Evolutionary conservation across 2,888 invertebrate species (phyloP).

Genomic region (Brassicogethes aeneus): DNA sequence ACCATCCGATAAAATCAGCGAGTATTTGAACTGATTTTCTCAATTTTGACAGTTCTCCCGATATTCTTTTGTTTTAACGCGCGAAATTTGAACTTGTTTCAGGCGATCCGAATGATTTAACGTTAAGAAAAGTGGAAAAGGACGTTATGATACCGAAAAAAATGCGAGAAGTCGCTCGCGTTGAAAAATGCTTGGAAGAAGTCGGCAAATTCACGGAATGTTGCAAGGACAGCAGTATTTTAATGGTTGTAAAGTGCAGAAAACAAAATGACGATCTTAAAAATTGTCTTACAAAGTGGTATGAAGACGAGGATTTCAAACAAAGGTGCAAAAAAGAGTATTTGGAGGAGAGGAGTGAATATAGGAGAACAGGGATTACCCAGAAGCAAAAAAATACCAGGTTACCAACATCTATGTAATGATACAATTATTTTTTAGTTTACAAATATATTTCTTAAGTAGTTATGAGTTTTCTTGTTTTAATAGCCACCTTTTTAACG

Average conservation of each 20-base stretch:
- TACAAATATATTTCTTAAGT: slow-evolving; percentile 2
- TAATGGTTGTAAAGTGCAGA: slow-evolving; percentile 69
- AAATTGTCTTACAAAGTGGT: slow-evolving; percentile 69
- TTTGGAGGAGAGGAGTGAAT: slow-evolving; percentile 71
- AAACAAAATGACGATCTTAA: slow-evolving; percentile 60
- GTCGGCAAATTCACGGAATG: slow-evolving; percentile 64
- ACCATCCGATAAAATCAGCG: too few relatives aligned
- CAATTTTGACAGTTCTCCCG: too few relatives aligned
- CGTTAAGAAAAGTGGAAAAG: slow-evolving; percentile 77
- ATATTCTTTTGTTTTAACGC: neutral
- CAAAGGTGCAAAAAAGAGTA: slow-evolving; percentile 70
- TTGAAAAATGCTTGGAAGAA: slow-evolving; percentile 66
- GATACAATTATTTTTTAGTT: too few relatives aligned
- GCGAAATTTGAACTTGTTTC: slow-evolving; percentile 20
- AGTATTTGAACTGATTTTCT: too few relatives aligned
- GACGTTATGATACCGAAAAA: slow-evolving; percentile 85
- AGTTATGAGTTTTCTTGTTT: slow-evolving; percentile 32
- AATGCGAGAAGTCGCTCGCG: slow-evolving; percentile 73
- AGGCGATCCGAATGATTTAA: slow-evolving; percentile 80
- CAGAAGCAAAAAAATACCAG: slow-evolving; percentile 39
- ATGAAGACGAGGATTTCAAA: slow-evolving; percentile 63
- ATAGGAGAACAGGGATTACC: slow-evolving; percentile 67
- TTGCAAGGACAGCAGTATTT: slow-evolving; percentile 54
- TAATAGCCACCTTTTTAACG: slow-evolving; percentile 55
- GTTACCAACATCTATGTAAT: neutral